Evolutionary conservation across 2,113 vertebrate species (phyloP).

Genomic region (Martes martes): DNA sequence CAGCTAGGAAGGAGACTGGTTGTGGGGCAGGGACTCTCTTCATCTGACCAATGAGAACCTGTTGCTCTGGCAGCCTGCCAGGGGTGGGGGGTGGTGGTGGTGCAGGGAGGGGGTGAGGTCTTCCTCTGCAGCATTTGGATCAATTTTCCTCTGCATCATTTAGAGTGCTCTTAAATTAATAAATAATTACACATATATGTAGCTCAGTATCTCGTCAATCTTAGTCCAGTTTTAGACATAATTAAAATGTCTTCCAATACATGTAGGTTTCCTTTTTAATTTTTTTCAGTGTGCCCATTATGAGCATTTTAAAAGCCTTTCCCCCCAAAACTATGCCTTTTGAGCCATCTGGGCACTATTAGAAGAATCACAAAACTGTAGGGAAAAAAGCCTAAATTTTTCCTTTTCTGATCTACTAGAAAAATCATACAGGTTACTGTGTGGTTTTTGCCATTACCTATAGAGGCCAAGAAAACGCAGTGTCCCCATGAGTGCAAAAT

Average conservation of each 20-base stretch:
- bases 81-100: background rate
- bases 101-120: background rate
- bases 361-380: slow-evolving; percentile 9
- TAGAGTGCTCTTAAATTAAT: background rate
- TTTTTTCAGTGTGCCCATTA: background rate
- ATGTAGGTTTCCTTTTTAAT: background rate
- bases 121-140: background rate
- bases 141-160: background rate
- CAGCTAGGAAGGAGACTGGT: background rate
- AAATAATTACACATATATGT: background rate
- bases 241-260: background rate
- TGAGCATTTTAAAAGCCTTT: background rate
- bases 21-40: background rate
- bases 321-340: background rate
- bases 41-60: background rate
- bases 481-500: slow-evolving; percentile 89
- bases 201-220: background rate
- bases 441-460: slow-evolving; percentile 84
- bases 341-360: background rate
- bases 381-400: background rate
- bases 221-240: background rate
- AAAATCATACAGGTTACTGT: background rate
- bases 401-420: background rate
- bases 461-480: slow-evolving; percentile 93
- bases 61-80: background rate